phyloP scores from a whole-genome alignment of 1,140 invertebrate species.

The Acromyrmex echinatior region DNA sequence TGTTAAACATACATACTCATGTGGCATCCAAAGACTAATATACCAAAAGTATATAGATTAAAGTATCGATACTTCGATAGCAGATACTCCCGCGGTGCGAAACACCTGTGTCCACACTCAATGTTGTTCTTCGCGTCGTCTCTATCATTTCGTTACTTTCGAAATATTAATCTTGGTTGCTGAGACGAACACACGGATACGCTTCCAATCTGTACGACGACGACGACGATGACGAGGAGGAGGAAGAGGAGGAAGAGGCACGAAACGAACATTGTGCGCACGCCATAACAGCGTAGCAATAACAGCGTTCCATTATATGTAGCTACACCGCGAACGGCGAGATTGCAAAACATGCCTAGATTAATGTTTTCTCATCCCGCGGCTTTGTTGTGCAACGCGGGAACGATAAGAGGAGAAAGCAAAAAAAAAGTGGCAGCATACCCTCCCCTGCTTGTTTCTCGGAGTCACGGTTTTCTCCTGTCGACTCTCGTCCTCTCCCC shows the following conservation, averaged over 20 bases:
- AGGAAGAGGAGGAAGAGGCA: slow-evolving; percentile 28
- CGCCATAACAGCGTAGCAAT: slow-evolving; percentile 84
- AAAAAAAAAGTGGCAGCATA: not conserved
- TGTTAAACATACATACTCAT: not conserved
- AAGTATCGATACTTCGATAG: not conserved
- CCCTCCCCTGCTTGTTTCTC: slow-evolving; percentile 33
- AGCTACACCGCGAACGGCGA: slow-evolving; percentile 81
- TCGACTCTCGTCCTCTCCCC: slow-evolving; percentile 70
- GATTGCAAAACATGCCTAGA: slow-evolving; percentile 87
- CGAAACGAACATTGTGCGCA: slow-evolving; percentile 83
- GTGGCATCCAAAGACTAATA: not conserved
- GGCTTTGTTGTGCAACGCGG: slow-evolving; percentile 73
- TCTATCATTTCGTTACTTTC: slow-evolving; percentile 77
- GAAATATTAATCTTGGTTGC: slow-evolving; percentile 84
- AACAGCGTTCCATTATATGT: slow-evolving; percentile 85
- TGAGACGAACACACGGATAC: slow-evolving; percentile 63
- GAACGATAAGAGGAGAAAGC: slow-evolving; percentile 19
- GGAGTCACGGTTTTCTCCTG: slow-evolving; percentile 44
- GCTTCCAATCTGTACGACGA: slow-evolving; percentile 73
- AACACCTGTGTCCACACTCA: slow-evolving; percentile 45
- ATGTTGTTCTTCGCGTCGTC: slow-evolving; percentile 53
- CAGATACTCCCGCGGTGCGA: no score
- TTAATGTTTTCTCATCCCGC: slow-evolving; percentile 86
- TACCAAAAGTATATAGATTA: no score
- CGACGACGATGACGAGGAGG: slow-evolving; percentile 24